These are phyloP conservation scores for Etheostoma nigrum DNA, from an alignment of 2,797 vertebrate genomes.

Conservation along the genomic window DNA sequence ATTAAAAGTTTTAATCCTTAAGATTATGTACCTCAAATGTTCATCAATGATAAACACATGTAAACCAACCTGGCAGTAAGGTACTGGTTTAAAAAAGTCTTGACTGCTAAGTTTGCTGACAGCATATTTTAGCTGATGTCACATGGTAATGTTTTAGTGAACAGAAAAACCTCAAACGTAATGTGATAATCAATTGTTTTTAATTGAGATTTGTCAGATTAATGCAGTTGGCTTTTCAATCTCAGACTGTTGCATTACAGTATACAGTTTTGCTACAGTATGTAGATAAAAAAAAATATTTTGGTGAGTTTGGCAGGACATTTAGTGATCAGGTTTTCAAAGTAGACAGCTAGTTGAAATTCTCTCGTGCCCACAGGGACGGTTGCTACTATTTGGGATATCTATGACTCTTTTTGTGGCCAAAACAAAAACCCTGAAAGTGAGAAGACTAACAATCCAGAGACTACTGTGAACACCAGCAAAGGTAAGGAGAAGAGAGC, in stretches of 20 bases:
- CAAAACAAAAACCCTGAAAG: slow-evolving; percentile 38
- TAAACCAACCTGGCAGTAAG: neutral
- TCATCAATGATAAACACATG: neutral
- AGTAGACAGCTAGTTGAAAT: neutral
- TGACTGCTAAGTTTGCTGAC: neutral
- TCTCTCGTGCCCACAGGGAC: slow-evolving; percentile 73
- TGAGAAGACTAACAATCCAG: slow-evolving; percentile 17
- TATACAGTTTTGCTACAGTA: neutral
- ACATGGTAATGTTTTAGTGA: neutral
- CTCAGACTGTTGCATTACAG: neutral
- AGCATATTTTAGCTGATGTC: neutral
- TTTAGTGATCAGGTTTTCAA: neutral
- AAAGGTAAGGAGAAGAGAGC: neutral
- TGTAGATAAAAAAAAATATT: neutral
- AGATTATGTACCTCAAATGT: neutral
- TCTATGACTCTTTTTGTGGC: slow-evolving; percentile 79
- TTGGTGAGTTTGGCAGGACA: neutral
- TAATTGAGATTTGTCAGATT: neutral
- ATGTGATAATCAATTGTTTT: neutral
- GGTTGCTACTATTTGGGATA: slow-evolving; percentile 85
- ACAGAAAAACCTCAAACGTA: neutral
- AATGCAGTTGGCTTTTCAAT: neutral
- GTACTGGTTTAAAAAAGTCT: neutral
- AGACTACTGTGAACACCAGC: slow-evolving; percentile 24
- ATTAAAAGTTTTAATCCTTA: neutral